phyloP scores from a whole-genome alignment of 2,888 invertebrate species.

The Drosophila greeni region DNA sequence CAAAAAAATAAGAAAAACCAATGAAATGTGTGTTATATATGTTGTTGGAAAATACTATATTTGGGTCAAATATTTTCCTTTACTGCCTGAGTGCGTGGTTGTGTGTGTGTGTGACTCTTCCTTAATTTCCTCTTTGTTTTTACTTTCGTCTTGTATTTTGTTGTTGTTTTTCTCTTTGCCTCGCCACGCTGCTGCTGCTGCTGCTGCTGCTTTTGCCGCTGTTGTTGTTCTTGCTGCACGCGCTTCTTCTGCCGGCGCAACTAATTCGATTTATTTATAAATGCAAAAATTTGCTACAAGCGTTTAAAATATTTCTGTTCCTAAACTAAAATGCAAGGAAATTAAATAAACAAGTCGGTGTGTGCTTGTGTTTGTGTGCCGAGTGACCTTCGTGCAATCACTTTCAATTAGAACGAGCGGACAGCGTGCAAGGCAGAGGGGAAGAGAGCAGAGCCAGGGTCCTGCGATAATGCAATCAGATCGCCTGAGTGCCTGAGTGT shows the following conservation, averaged over 20 bases:
- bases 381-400: conserved; percentile 66
- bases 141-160: conserved; percentile 30
- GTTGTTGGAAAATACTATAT: conserved; percentile 41
- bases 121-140: conserved; percentile 36
- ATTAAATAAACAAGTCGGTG: conserved; percentile 15
- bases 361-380: conserved; percentile 33
- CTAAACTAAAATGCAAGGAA: conserved; percentile 37
- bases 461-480: conserved; percentile 37
- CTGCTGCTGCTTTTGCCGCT: background rate
- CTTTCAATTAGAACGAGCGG: conserved; percentile 56
- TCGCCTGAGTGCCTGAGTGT: conserved; percentile 2
- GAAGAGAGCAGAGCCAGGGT: background rate
- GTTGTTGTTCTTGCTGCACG: conserved; percentile 37
- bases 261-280: conserved; percentile 50
- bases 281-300: conserved; percentile 38
- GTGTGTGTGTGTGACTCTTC: conserved; percentile 26
- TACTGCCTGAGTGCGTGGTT: conserved; percentile 3
- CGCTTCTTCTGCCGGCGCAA: conserved; percentile 45
- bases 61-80: conserved; percentile 50
- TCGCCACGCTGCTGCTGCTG: conserved; percentile 6
- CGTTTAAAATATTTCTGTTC: conserved; percentile 22
- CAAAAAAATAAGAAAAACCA: conserved; percentile 2
- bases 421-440: background rate
- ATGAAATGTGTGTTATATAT: conserved; percentile 21
- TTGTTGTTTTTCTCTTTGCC: conserved; percentile 9